Evolutionary conservation across 2,113 vertebrate genomes (phyloP).

Genomic region (Machaerirhynchus nigripectus): DNA sequence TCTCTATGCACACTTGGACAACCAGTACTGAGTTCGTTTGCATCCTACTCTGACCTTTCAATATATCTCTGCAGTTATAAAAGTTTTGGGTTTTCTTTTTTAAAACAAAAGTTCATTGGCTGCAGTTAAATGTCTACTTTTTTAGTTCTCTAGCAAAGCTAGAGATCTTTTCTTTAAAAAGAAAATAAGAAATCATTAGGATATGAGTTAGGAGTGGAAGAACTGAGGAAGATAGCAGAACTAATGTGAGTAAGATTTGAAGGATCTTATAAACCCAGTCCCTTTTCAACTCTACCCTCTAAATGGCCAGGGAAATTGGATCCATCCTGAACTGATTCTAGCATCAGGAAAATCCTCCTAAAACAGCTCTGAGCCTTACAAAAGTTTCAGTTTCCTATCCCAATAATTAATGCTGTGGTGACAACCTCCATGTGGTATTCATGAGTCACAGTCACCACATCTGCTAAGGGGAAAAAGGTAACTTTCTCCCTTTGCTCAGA

Average conservation of each 20-base stretch:
- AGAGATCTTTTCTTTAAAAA: neutral
- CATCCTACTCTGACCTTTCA: neutral
- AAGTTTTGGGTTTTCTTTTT: neutral
- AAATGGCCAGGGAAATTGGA: neutral
- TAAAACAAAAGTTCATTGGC: neutral
- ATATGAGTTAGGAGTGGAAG: neutral
- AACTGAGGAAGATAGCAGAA: neutral
- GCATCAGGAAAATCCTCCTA: neutral
- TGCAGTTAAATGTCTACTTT: neutral
- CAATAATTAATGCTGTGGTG: neutral
- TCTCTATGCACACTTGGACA: neutral
- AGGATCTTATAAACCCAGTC: neutral
- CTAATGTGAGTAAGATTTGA: neutral
- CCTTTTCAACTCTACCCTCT: neutral
- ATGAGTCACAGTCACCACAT: neutral
- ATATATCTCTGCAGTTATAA: neutral
- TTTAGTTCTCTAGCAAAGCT: neutral
- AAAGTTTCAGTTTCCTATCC: neutral
- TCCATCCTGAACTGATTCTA: neutral
- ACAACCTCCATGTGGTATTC: neutral
- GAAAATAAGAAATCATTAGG: neutral
- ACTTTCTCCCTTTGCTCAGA: neutral
- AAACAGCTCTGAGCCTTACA: neutral
- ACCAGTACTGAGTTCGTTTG: neutral
- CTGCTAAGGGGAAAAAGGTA: neutral